Evolutionary conservation across 1,140 invertebrate species (phyloP).

Genomic region (Brachionus sp.): DNA sequence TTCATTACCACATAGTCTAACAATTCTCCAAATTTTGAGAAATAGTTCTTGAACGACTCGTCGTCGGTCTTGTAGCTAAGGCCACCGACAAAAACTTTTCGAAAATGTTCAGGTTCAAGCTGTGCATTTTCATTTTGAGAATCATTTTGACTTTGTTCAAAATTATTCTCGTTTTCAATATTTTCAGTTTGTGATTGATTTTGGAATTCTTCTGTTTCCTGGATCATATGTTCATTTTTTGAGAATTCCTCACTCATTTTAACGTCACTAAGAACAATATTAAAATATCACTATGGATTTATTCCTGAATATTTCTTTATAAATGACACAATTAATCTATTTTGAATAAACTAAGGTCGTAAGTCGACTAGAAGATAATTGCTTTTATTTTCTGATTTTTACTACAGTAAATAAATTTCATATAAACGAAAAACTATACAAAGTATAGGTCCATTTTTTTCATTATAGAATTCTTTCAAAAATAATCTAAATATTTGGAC

Average conservation of each 20-base stretch:
- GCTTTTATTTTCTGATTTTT: not conserved
- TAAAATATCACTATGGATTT: too few relatives aligned
- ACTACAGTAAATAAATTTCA: not conserved
- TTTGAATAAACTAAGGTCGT: not conserved
- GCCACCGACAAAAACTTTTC: constrained; percentile 46
- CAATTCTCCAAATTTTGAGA: constrained; percentile 40
- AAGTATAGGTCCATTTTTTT: not conserved
- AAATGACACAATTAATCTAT: not conserved
- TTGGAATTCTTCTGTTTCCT: not conserved
- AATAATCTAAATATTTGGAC: not conserved
- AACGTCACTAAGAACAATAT: not conserved
- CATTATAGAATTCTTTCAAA: not conserved
- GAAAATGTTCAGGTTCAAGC: constrained; percentile 45
- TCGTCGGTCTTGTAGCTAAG: constrained; percentile 36
- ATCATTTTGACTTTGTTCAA: not conserved
- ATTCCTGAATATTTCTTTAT: not conserved
- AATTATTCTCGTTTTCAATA: not conserved
- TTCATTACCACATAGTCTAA: constrained; percentile 46
- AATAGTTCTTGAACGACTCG: constrained; percentile 32
- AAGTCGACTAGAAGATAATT: not conserved
- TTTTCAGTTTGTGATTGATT: not conserved
- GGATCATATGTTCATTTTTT: not conserved
- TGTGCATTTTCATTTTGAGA: not conserved
- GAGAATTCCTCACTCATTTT: not conserved
- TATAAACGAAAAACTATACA: not conserved